phyloP scores from a whole-genome alignment of 92 coral and sea anemone genomes.

The Siderastrea siderea region DNA sequence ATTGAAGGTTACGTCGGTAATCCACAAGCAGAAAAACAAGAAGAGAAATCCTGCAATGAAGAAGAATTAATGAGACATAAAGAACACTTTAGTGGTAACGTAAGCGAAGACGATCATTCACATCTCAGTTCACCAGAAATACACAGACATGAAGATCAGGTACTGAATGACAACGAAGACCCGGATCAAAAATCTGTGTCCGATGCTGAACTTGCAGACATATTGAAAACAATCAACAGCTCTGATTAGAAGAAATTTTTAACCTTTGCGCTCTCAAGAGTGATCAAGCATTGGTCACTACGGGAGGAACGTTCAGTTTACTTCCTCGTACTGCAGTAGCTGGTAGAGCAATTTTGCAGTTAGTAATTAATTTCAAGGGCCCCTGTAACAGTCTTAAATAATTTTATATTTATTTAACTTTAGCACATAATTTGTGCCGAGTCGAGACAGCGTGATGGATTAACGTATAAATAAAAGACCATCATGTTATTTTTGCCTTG shows the following conservation, averaged over 20 bases:
- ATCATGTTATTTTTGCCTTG: background rate
- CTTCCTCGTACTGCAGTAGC: too few species aligned
- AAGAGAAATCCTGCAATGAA: conserved; percentile 10
- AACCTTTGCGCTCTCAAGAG: background rate
- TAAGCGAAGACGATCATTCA: background rate
- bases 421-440: conserved; percentile 6
- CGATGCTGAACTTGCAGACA: conserved; percentile 53
- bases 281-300: background rate
- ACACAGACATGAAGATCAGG: background rate
- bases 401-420: background rate
- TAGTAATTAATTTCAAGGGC: background rate
- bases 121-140: background rate
- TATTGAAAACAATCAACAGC: conserved; percentile 51
- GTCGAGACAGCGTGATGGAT: background rate
- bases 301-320: background rate
- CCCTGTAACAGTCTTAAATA: background rate
- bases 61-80: background rate
- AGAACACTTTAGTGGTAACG: background rate
- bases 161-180: background rate
- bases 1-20: background rate
- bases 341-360: background rate
- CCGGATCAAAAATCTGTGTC: conserved; percentile 38
- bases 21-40: conserved; percentile 12
- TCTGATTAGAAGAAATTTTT: conserved; percentile 33
- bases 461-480: background rate